Base-by-base conservation (phyloP, 2,888 invertebrate genomes). In the Gonocerus acuteangulatus region DNA sequence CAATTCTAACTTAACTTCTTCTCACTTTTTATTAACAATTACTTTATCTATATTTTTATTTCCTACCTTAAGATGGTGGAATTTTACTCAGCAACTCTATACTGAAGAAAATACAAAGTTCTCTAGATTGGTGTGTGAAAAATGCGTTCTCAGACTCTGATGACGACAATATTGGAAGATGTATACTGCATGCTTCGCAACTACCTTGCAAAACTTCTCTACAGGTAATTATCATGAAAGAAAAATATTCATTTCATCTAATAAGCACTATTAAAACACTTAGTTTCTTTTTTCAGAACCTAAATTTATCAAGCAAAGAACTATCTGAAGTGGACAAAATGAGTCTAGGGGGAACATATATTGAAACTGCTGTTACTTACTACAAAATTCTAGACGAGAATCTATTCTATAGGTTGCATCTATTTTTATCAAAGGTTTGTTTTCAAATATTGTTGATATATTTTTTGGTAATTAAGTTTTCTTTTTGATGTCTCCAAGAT, bases 101-200 rank as follows among this genome's bases (percentile, higher is more conserved):
- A 39, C 78, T 95, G 69, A 82, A 83, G 63, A 83, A 85, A 65
- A 81, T 95, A 69, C 84, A 86, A 70, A 78, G 78, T 45, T 84
- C 87, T 73, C 76, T 94, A 69, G 91, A 93, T 72, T 92, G 92
- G 88, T 94, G 94, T 74, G 87, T 90, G 18, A 85, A 86, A 67
- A 91, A 90, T 75, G 86, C 89, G 1, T 85, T 86, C 71, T 88
- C 90, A 1, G 83, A 85, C 66, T 86, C 84, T 69, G 86, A 89
- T 71, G 88, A 88, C 73, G 84, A 89, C 72, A 93, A 92, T 77
- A 79, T 95, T 65, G 94, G 93, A n/a, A 80, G 89, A 66, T 94
- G 95, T 73, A 82, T 89, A 67, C 75, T 85, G 65, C 86, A 88
- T 74, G 83, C 87, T 23, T 79, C 85, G 11, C 82, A 82, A 62